Evolutionary conservation across 2,797 vertebrate species (phyloP).

Genomic region (Microctenopoma lineatum): DNA sequence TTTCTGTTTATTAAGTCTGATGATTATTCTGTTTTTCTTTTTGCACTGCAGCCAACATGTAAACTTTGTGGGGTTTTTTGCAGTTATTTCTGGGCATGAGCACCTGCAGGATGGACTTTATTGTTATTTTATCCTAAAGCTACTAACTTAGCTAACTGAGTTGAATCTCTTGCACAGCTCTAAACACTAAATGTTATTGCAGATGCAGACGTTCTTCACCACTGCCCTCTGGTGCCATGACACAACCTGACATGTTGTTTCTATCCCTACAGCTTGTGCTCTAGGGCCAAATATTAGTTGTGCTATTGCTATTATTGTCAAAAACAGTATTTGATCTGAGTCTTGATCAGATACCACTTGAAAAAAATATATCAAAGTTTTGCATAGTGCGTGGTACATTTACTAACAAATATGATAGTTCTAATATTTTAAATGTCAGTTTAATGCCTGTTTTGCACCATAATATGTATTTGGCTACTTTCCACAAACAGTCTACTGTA

Average conservation of each 20-base stretch:
- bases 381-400: neutral
- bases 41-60: no score
- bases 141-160: neutral
- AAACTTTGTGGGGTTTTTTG: no score
- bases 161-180: neutral
- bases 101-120: neutral
- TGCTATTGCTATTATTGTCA: constrained; percentile 31
- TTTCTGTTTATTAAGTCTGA: neutral
- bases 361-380: constrained; percentile 27
- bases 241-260: constrained; percentile 60
- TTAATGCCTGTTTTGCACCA: neutral
- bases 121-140: neutral
- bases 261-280: constrained; percentile 53
- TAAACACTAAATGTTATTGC: neutral
- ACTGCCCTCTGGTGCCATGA: constrained; percentile 18
- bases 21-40: no score
- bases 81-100: neutral
- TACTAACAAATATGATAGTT: neutral
- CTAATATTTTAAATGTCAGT: neutral
- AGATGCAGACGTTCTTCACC: neutral
- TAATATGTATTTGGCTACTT: constrained; percentile 8
- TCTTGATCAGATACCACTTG: constrained; percentile 28
- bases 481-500: neutral
- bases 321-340: constrained; percentile 29
- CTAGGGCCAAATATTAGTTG: constrained; percentile 11